Evolutionary conservation across 2,888 invertebrate species (phyloP), one percentile per base, ranked within the genome.

Genomic region (Spisula solida): DNA sequence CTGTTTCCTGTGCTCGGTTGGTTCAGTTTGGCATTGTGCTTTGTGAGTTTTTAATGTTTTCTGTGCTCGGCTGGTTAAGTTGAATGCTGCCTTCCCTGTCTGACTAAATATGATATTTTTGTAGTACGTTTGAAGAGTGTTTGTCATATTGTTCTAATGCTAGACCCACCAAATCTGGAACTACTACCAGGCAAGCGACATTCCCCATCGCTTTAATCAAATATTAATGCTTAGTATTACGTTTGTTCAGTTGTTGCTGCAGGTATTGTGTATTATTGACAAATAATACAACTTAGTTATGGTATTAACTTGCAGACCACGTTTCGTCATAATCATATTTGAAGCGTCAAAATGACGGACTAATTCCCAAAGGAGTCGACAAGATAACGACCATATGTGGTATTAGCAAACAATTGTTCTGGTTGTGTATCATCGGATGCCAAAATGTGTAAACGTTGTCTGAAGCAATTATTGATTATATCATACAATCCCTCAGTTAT

Each of bases 301-400:
- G 60, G 8, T 66, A 66, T 66, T 66, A 25, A 66, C 60, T 66
- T 66, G 60, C 60, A 66, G 60, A 66, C 60, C 60, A 25, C 25
- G n/a, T 66, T 66, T 66, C 25, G 60, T 66, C 60, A 66, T 66
- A 66, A 66, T 66, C 25, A 25, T 66, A 66, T 66, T 66, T 66
- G 25, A 66, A 6, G 20, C 60, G 60, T 25, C 60, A 66, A 25
- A 25, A n/a, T 66, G 60, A 66, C 10, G 60, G 60, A 66, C 60
- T 25, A 2, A 25, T 25, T 66, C 60, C 60, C 60, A 66, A 66
- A n/a, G 25, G 60, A 66, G 56, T 8, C 12, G 25, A 4, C 8
- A 10, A 25, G 60, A 66, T 66, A 25, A 25, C 60, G n/a, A 25
- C 60, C 60, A 66, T 66, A 25, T 66, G 60, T n/a, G 60, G 60